These are phyloP conservation scores for Conops quadrifasciatus DNA, from an alignment of 2,888 invertebrate species.

Conservation along the genomic window DNA sequence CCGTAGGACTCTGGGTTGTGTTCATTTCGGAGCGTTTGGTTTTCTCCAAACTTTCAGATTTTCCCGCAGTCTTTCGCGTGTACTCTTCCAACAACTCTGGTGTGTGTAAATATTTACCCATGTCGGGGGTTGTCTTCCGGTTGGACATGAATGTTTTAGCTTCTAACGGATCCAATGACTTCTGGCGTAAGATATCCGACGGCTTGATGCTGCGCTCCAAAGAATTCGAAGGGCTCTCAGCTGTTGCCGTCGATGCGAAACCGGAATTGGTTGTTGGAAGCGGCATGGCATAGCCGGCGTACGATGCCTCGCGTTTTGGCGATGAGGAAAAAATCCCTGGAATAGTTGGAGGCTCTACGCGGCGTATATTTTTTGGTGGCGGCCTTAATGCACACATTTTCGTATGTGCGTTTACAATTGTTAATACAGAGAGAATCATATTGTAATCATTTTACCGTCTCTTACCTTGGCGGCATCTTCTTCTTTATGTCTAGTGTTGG, in stretches of 20 bases:
- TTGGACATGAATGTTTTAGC: slow-evolving; percentile 59
- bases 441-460: not conserved
- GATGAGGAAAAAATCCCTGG: slow-evolving; percentile 58
- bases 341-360: slow-evolving; percentile 69
- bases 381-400: slow-evolving; percentile 64
- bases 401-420: not conserved
- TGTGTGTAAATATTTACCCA: slow-evolving; percentile 58
- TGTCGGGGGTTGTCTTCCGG: slow-evolving; percentile 63
- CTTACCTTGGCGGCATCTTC: slow-evolving; percentile 73
- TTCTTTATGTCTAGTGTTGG: slow-evolving; percentile 69
- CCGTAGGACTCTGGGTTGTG: slow-evolving; percentile 57
- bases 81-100: slow-evolving; percentile 63
- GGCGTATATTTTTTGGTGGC: slow-evolving; percentile 73
- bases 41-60: slow-evolving; percentile 64
- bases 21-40: slow-evolving; percentile 55
- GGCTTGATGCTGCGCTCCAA: slow-evolving; percentile 65
- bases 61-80: slow-evolving; percentile 61
- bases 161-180: slow-evolving; percentile 64
- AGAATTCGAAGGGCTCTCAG: slow-evolving; percentile 62
- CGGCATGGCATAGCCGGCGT: slow-evolving; percentile 55
- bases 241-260: slow-evolving; percentile 47
- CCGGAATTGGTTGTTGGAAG: slow-evolving; percentile 54
- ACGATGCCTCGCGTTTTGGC: slow-evolving; percentile 60
- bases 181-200: slow-evolving; percentile 65
- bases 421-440: not conserved